Evolutionary conservation across 2,888 invertebrate genomes (phyloP).

Genomic region (Sarcophaga rosellei): DNA sequence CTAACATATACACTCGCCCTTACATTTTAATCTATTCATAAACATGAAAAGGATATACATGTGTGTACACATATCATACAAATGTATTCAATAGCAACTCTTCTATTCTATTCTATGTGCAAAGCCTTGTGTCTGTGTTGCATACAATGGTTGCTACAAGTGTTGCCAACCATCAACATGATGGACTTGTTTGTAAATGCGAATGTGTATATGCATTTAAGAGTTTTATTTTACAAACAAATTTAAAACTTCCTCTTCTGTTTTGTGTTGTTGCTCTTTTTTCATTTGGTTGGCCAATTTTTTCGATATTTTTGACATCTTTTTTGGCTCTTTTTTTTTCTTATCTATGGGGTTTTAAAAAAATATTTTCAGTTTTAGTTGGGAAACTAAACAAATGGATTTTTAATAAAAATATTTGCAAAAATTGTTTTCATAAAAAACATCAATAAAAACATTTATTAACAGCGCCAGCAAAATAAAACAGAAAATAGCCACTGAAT

Average conservation of each 20-base stretch:
- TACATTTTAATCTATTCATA: not conserved
- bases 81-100: not conserved
- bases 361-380: not conserved
- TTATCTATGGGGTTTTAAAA: not conserved
- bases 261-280: not conserved
- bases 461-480: too few relatives aligned
- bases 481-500: too few relatives aligned
- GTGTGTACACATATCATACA: too few relatives aligned
- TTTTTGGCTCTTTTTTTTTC: not conserved
- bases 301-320: not conserved
- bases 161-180: conserved; percentile 10
- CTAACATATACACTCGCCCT: not conserved
- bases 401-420: too few relatives aligned
- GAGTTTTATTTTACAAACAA: not conserved
- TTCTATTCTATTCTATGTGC: not conserved
- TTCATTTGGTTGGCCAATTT: not conserved
- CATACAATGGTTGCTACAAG: conserved; percentile 9
- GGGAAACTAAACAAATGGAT: too few relatives aligned
- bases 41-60: not conserved
- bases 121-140: not conserved
- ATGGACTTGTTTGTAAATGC: not conserved
- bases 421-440: too few relatives aligned
- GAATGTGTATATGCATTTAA: not conserved
- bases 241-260: not conserved
- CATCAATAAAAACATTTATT: too few relatives aligned